phyloP scores from a whole-genome alignment of 2,888 invertebrate genomes.

The Autographa pulchrina region DNA sequence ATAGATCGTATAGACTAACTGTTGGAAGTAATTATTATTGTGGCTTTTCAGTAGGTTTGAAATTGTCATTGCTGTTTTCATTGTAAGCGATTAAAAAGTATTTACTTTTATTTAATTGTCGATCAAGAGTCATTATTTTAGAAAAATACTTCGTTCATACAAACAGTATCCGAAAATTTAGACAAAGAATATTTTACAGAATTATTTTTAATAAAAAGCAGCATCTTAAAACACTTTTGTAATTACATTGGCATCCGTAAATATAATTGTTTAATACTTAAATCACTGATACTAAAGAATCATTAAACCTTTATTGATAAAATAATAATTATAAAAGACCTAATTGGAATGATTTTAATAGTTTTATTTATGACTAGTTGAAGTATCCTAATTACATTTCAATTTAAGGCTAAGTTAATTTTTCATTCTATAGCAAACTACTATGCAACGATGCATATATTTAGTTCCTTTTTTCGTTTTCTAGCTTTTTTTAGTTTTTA shows the following conservation, averaged over 20 bases:
- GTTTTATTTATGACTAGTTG: not conserved
- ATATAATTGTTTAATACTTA: not conserved
- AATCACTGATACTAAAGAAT: not conserved
- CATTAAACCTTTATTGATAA: not conserved
- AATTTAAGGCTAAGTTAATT: too few relatives aligned
- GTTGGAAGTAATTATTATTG: not conserved
- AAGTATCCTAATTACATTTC: too few relatives aligned
- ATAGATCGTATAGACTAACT: conserved; percentile 23
- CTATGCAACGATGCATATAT: too few relatives aligned
- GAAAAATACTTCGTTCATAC: too few relatives aligned
- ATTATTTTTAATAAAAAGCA: not conserved
- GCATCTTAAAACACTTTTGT: not conserved
- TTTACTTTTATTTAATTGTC: not conserved
- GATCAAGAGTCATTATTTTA: too few relatives aligned
- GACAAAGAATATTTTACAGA: not conserved
- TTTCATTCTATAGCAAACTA: too few relatives aligned
- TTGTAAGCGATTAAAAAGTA: conserved; percentile 2
- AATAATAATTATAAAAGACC: not conserved
- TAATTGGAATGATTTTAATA: not conserved
- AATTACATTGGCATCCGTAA: not conserved
- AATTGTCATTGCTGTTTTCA: not conserved
- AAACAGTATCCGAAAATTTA: too few relatives aligned
- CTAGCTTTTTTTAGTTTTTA: too few relatives aligned
- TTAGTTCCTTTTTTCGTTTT: too few relatives aligned
- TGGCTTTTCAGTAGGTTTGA: not conserved